Base-by-base conservation (phyloP, 1,140 invertebrate species). In the Bombus sibiricus region DNA sequence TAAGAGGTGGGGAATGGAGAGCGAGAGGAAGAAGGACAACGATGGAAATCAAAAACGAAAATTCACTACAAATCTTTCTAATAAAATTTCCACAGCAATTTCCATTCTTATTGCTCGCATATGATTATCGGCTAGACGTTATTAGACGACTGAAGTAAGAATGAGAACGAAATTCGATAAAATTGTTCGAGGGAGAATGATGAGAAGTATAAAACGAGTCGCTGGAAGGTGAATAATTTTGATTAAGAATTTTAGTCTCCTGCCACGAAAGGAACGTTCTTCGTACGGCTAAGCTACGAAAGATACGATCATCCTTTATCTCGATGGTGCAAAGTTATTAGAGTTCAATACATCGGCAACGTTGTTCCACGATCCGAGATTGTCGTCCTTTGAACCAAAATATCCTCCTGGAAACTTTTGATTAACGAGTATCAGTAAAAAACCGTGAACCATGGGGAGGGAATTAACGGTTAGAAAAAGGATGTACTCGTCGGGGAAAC, bases 381-480 rank as follows among this genome's bases (percentile, higher is more conserved):
- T 18, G 47, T 53, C 82, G 57, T 84, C 68, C 72, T 77, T 80
- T 81, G 57, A 78, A 59, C 57, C 25, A 25, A 39, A 18, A 6
- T 28, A 62, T 62, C 8, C 37, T 22, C 18, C 2, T 10, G 28
- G 74, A 76, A 77, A 82, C 72, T 39, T 64, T 86, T 86, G 85
- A 93, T 87, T 83, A 85, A 90, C 81, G 86, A 78, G 37, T 39
- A 28, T 10, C 22, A 3, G 73, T 62, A 71, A n/a, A 90, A 18
- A 28, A 5, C 10, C 25, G 22, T 9, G 43, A 6, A 22, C 41
- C 39, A 25, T 1, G 18, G 32, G 34, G 13, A 18, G 18, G 81
- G 12, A 57, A 47, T 57, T 41, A 88, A 68, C 68, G 72, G 71
- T 77, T 59, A 69, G 57, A 57, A 79, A 81, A 83, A 79, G 59